Evolutionary conservation across 2,797 vertebrate species (phyloP).

Genomic region (Oreortyx pictus): DNA sequence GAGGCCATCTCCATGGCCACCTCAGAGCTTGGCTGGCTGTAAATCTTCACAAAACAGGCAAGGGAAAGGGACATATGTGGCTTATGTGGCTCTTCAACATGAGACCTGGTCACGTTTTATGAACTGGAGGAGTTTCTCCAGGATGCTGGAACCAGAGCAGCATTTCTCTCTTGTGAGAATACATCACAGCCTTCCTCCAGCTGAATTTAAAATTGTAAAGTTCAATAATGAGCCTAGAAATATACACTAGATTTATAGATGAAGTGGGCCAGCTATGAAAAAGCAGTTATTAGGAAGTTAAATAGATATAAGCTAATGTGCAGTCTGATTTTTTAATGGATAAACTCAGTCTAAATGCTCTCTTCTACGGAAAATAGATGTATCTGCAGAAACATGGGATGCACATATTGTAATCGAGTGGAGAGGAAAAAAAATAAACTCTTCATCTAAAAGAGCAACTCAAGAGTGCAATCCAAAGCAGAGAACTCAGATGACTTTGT

Average conservation of each 20-base stretch:
- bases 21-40: neutral
- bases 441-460: neutral
- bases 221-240: neutral
- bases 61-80: neutral
- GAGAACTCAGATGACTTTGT: neutral
- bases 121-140: neutral
- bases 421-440: neutral
- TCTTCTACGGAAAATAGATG: neutral
- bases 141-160: neutral
- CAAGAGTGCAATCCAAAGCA: neutral
- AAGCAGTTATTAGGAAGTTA: neutral
- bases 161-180: neutral
- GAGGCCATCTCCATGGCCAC: neutral
- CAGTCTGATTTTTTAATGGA: neutral
- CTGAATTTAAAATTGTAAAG: neutral
- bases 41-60: neutral
- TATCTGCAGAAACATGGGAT: neutral
- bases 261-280: neutral
- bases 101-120: neutral
- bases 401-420: neutral
- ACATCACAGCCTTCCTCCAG: neutral
- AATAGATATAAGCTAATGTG: neutral
- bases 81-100: accelerated
- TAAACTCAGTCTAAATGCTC: neutral
- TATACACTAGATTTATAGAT: neutral